Conservation (phyloP, 2,888 invertebrate species). For the Xylocampa areola region DNA sequence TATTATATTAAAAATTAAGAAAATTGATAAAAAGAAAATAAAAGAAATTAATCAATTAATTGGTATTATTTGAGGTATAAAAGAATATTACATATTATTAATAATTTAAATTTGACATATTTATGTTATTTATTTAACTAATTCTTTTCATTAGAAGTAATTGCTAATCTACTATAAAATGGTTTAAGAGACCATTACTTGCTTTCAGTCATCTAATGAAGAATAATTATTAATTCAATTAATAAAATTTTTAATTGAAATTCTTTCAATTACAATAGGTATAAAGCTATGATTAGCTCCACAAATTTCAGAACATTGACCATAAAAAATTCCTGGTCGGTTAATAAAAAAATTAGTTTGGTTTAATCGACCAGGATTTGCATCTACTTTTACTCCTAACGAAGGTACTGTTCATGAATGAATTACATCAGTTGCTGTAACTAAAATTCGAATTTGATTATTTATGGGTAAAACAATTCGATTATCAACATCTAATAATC, state of each 20-base stretch:
- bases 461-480: conserved; percentile 90
- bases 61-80: conserved; percentile 92
- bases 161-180: conserved; percentile 90
- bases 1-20: conserved; percentile 86
- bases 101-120: conserved; percentile 92
- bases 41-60: conserved; percentile 88
- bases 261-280: conserved; percentile 92
- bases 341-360: conserved; percentile 91
- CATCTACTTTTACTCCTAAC: conserved; percentile 91
- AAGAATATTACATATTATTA: conserved; percentile 90
- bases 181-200: conserved; percentile 93
- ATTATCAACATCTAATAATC: conserved; percentile 91
- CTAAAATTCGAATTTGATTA: conserved; percentile 91
- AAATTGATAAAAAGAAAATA: conserved; percentile 77
- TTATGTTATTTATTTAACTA: conserved; percentile 88
- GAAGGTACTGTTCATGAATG: conserved; percentile 92
- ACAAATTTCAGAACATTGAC: conserved; percentile 95
- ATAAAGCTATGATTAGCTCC: conserved; percentile 95
- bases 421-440: conserved; percentile 91
- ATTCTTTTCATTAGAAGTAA: conserved; percentile 92
- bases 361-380: conserved; percentile 91
- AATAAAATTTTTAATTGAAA: conserved; percentile 88
- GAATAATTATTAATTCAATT: conserved; percentile 89
- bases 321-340: conserved; percentile 92
- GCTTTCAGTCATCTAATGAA: conserved; percentile 92